These are phyloP conservation scores for Poeciliopsis presidionis DNA, from an alignment of 2,797 vertebrate species.

Conservation along the genomic window DNA sequence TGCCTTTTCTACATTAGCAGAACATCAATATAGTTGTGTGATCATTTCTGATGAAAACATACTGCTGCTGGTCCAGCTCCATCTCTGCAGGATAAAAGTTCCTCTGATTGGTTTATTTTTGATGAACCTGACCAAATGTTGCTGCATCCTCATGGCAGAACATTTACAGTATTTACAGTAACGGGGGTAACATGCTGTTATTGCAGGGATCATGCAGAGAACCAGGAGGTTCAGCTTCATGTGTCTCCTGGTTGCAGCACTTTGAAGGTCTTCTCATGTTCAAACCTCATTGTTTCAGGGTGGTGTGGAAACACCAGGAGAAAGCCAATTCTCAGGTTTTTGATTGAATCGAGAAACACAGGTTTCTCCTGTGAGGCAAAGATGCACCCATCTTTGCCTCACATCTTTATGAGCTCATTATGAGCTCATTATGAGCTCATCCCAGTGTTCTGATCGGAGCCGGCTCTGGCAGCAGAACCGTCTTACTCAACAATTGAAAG, in stretches of 20 bases:
- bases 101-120: not conserved
- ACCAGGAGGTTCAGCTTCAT: not conserved
- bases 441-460: slow-evolving; percentile 42
- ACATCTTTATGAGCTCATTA: slow-evolving; percentile 47
- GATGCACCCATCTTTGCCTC: slow-evolving; percentile 39
- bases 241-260: not conserved
- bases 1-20: too few relatives aligned
- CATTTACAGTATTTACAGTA: not conserved
- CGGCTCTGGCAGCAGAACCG: slow-evolving; percentile 37
- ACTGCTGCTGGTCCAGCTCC: not conserved
- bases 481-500: slow-evolving; percentile 67
- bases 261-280: slow-evolving; percentile 16
- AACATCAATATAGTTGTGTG: too few relatives aligned
- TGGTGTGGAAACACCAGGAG: slow-evolving; percentile 19
- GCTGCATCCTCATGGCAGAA: not conserved
- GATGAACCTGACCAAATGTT: not conserved
- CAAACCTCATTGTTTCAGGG: slow-evolving; percentile 11
- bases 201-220: not conserved
- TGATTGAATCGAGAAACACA: slow-evolving; percentile 40
- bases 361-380: too few relatives aligned
- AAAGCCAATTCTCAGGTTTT: slow-evolving; percentile 4
- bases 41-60: too few relatives aligned
- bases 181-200: not conserved
- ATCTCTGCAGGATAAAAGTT: not conserved
- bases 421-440: slow-evolving; percentile 46